Evolutionary conservation across 1,140 invertebrate species (phyloP), one percentile per base, ranked within the genome.

Genomic region (Semibalanus balanoides): DNA sequence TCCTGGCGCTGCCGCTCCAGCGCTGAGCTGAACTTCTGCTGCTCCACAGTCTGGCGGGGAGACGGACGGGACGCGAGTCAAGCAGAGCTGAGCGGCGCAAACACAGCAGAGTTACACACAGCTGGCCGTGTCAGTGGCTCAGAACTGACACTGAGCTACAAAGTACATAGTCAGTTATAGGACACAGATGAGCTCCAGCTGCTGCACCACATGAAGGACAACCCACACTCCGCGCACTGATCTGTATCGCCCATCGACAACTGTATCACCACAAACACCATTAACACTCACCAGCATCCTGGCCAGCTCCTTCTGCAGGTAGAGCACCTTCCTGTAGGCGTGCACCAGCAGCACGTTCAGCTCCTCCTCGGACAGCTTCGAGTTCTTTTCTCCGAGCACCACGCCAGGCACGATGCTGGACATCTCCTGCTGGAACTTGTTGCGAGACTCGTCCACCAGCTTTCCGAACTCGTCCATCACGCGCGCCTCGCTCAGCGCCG

Each of bases 231-330:
- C n/a, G n/a, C n/a, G n/a, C n/a, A n/a, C n/a, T n/a, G n/a, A n/a
- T n/a, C n/a, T n/a, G n/a, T n/a, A n/a, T n/a, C n/a, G n/a, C n/a
- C n/a, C n/a, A n/a, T n/a, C n/a, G n/a, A n/a, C n/a, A n/a, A n/a
- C n/a, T n/a, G n/a, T n/a, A n/a, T n/a, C n/a, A n/a, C n/a, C n/a
- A n/a, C n/a, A n/a, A n/a, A n/a, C n/a, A n/a, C n/a, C n/a, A n/a
- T n/a, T n/a, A n/a, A n/a, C n/a, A n/a, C 80, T 81, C 79, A 87
- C 86, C 83, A 86, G 84, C 30, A 85, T 76, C 80, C 89, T 89
- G 3, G 87, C 86, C 73, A 93, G 81, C 83, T 92, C 90, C 79
- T 90, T 91, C 81, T 92, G 91, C 73, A 89, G 86, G 77, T 85
- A 88, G 51, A 87, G 81, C 1, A 91, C 86, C 82, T 89, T 89